Evolutionary conservation across 1,140 invertebrate species (phyloP), one percentile per base, ranked within the genome.

Genomic region (Drosophila rufa): DNA sequence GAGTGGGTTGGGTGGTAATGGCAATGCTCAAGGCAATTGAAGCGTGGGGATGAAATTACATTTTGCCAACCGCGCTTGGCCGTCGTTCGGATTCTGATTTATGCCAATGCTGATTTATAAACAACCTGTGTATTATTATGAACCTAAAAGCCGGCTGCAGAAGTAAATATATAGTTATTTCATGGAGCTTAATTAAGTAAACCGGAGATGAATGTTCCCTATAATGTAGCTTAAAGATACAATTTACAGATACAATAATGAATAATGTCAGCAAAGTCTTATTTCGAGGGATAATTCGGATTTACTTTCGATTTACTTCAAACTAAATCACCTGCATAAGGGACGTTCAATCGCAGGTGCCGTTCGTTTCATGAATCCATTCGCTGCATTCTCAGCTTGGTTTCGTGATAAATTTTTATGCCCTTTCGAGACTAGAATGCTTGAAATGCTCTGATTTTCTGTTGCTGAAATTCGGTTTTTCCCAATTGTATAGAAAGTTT

Each of bases 51-150:
- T 87, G 61, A 87, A 76, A 86, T 86, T 87, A 86, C 83, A 86
- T 76, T 87, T 82, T 75, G 70, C 61, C 74, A 67, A 78, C 56
- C 76, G 68, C 74, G 58, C 67, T 62, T 68, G 65, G 65, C 36
- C 51, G 50, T 75, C 71, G 38, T 42, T 75, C 45, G 53, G 53
- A 76, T 85, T 75, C 79, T 86, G 82, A 86, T 86, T 86, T 86
- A 86, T 73, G 55, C 64, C 80, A 75, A 78, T 82, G 82, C 82
- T 82, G 82, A 86, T 86, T 86, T 86, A 86, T 86, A 86, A 86
- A 86, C 83, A 86, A 82, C 82, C 78, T 87, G 82, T 87, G 83
- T 87, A 86, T 85, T 86, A 86, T 85, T 85, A 87, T 82, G 85
- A 86, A 79, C 68, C 79, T 69, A 82, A 79, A 79, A 75, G 66